phyloP scores from a whole-genome alignment of 2,888 invertebrate species.

The Meta bourneti region DNA sequence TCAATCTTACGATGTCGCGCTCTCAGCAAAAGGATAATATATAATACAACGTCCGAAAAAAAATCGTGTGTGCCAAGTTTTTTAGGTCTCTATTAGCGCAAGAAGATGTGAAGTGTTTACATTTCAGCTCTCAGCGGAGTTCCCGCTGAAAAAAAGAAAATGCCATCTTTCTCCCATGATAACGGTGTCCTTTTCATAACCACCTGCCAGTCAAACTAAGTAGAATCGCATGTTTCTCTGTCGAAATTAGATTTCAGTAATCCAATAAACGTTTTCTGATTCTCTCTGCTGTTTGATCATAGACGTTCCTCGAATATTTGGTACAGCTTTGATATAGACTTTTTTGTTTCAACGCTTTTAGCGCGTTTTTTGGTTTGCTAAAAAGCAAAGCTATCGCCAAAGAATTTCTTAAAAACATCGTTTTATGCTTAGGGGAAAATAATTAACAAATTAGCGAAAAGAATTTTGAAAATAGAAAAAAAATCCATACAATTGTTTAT shows the following conservation, averaged over 20 bases:
- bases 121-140: constrained; percentile 52
- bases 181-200: constrained; percentile 29
- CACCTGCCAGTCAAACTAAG: constrained; percentile 60
- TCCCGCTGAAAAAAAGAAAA: background rate
- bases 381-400: no score
- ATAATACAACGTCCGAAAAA: constrained; percentile 6
- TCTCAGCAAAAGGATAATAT: constrained; percentile 52
- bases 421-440: no score
- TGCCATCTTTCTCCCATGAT: constrained; percentile 24
- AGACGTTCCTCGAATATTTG: no score
- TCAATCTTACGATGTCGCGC: constrained; percentile 48
- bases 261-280: background rate
- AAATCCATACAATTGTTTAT: no score
- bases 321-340: no score
- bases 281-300: no score
- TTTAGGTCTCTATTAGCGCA: constrained; percentile 50
- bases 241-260: constrained; percentile 39
- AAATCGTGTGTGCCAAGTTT: constrained; percentile 21
- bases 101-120: constrained; percentile 70
- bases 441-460: no score
- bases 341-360: no score
- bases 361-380: no score
- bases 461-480: no score
- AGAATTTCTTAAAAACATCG: no score
- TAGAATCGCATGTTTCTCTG: constrained; percentile 54